Evolutionary conservation across 2,888 invertebrate species (phyloP).

Genomic region (Agriopis marginaria): DNA sequence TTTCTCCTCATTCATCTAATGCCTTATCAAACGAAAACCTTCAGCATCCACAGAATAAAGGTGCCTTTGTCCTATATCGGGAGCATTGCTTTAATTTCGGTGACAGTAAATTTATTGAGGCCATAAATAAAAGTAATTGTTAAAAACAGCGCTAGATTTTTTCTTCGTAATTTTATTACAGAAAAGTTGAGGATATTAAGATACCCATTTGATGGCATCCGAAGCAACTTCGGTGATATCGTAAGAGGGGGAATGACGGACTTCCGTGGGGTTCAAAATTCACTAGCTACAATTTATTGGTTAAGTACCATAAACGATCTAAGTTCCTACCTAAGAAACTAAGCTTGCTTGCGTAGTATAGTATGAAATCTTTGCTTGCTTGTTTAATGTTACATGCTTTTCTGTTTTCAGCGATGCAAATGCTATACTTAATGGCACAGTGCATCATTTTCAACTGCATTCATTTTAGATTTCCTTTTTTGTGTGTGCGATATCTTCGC

Average conservation of each 20-base stretch:
- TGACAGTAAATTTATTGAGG: constrained; percentile 78
- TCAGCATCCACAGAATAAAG: constrained; percentile 66
- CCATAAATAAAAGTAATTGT: constrained; percentile 81
- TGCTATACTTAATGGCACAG: no score
- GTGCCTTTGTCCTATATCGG: constrained; percentile 65
- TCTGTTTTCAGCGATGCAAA: no score
- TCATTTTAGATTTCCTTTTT: no score
- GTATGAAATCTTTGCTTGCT: no score
- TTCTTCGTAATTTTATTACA: constrained; percentile 78
- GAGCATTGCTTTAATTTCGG: constrained; percentile 69
- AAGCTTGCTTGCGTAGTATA: no score
- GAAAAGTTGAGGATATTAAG: constrained; percentile 73
- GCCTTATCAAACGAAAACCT: constrained; percentile 51
- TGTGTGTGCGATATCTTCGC: no score
- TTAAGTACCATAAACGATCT: no score
- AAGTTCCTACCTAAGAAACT: no score
- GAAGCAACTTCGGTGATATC: constrained; percentile 66
- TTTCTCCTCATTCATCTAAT: constrained; percentile 43
- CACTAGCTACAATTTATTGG: constrained; percentile 12
- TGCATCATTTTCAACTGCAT: no score
- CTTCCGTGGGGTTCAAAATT: constrained; percentile 29
- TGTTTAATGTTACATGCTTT: no score
- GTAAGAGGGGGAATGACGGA: constrained; percentile 62
- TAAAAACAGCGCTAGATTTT: constrained; percentile 75
- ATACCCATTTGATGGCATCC: constrained; percentile 66